Percentiles rank a stretch among this genome's conserved stretches.
Evolutionary conservation across 1,140 invertebrate genomes (phyloP).

Genomic region (Drosophila nigrodunni): DNA sequence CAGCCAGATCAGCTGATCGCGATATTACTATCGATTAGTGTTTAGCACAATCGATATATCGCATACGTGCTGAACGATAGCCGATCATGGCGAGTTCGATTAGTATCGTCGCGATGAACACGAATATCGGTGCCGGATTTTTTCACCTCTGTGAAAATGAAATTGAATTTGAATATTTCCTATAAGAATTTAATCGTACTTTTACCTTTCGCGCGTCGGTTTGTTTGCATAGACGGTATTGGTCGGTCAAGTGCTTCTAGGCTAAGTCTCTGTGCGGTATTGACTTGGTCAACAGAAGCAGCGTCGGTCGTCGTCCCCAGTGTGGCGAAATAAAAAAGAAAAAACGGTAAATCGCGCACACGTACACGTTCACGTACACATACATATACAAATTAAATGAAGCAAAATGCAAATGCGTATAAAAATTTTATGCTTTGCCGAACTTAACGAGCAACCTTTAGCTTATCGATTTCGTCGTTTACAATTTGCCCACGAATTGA

Average conservation of each 20-base stretch:
- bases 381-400: conserved; percentile 53
- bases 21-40: background rate
- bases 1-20: conserved; percentile 68
- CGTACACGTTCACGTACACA: background rate
- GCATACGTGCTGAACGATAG: background rate
- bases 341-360: conserved; percentile 36
- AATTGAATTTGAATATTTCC: background rate
- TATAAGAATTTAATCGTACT: conserved; percentile 50
- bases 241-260: conserved; percentile 11
- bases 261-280: conserved; percentile 27
- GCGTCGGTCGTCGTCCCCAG: background rate
- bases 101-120: too few species aligned
- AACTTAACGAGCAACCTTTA: conserved; percentile 71
- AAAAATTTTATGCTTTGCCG: conserved; percentile 65
- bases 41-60: conserved; percentile 43
- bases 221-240: conserved; percentile 49
- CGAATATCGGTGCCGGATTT: too few species aligned
- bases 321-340: conserved; percentile 43
- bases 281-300: background rate
- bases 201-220: conserved; percentile 61
- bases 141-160: too few species aligned
- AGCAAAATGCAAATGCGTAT: conserved; percentile 69
- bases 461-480: conserved; percentile 53
- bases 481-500: conserved; percentile 30
- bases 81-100: background rate